Percentiles rank a stretch among this genome's conserved stretches.
Conservation (phyloP, 1,140 invertebrate genomes). For the Halesus radiatus region DNA sequence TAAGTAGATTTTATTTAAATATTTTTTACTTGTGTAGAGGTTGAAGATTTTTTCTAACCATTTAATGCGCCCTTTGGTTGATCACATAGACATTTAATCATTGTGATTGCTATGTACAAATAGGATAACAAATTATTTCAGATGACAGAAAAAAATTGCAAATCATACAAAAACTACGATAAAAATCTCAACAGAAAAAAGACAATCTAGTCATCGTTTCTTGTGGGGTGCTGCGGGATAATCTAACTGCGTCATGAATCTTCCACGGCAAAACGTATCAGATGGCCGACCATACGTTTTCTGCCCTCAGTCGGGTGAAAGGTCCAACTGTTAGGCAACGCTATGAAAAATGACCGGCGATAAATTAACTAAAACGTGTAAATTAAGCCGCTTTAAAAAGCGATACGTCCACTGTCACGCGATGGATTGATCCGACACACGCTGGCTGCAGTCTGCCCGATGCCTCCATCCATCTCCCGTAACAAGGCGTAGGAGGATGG, state of each 20-base stretch:
- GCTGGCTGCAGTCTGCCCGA: neutral
- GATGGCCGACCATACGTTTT: neutral
- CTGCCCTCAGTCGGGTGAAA: constrained; percentile 4
- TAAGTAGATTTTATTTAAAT: too few relatives aligned
- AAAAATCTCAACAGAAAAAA: too few relatives aligned
- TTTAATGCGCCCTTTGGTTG: too few relatives aligned
- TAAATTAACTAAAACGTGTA: constrained; percentile 50
- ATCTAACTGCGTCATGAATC: neutral
- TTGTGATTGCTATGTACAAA: too few relatives aligned
- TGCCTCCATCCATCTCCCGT: neutral
- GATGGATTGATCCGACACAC: constrained; percentile 31
- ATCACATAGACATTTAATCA: too few relatives aligned
- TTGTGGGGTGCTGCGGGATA: neutral
- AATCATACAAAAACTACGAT: too few relatives aligned
- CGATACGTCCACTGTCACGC: constrained; percentile 24
- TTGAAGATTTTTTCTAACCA: too few relatives aligned
- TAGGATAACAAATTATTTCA: too few relatives aligned
- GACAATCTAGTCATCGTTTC: neutral
- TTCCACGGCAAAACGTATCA: constrained; percentile 3
- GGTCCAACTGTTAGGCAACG: constrained; percentile 29
- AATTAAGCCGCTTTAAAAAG: constrained; percentile 45
- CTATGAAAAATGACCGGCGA: constrained; percentile 42
- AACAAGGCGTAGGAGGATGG: constrained; percentile 8
- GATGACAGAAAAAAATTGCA: too few relatives aligned
- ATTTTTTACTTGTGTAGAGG: too few relatives aligned